These are phyloP conservation scores for Rhagonycha fulva DNA, from an alignment of 2,888 invertebrate genomes.

Conservation along the genomic window DNA sequence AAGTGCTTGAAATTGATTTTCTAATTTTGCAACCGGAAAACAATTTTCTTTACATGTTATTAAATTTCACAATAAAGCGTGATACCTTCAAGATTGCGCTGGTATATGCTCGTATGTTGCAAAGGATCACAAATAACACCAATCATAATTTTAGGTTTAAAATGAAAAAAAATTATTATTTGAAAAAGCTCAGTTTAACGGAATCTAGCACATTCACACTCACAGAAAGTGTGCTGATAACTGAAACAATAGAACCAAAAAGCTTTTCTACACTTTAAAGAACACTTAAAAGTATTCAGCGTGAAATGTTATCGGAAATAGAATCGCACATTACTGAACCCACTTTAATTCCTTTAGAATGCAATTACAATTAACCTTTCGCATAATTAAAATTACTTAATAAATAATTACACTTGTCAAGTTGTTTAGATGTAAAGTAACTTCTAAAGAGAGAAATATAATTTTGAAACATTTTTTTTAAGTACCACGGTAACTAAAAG, in stretches of 20 bases:
- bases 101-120: conserved; percentile 68
- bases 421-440: neutral
- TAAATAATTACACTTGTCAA: neutral
- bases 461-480: neutral
- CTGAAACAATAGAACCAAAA: conserved; percentile 33
- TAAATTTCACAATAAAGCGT: neutral
- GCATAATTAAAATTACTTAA: conserved; percentile 7
- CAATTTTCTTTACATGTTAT: neutral
- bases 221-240: conserved; percentile 27
- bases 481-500: neutral
- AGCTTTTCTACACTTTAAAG: conserved; percentile 31
- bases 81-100: conserved; percentile 47
- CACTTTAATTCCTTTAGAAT: conserved; percentile 3
- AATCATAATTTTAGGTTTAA: conserved; percentile 4
- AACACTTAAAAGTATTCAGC: conserved; percentile 35
- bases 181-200: neutral
- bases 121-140: conserved; percentile 45
- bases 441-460: neutral
- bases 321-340: conserved; percentile 28
- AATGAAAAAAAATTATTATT: neutral
- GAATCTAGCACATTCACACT: conserved; percentile 10
- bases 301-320: conserved; percentile 46
- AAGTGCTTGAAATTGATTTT: neutral
- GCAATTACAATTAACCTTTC: conserved; percentile 16
- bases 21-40: neutral